Evolutionary conservation across 2,113 vertebrate species (phyloP).

Genomic region (Urocolius indicus): DNA sequence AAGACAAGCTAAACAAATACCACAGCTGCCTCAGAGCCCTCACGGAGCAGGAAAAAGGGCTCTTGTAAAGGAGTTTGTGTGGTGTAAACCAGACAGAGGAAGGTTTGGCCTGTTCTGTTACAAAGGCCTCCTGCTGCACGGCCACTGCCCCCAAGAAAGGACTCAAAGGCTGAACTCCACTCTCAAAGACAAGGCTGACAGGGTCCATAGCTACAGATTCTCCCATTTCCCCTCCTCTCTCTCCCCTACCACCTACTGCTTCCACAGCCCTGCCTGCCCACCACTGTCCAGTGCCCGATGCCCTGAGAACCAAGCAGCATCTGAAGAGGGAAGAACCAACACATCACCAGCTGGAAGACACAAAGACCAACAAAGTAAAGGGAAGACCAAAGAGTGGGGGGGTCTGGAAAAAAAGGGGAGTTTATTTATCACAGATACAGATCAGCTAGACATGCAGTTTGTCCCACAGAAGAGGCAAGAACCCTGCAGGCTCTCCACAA

Average conservation of each 20-base stretch:
- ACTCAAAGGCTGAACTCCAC: not conserved
- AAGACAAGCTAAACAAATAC: not conserved
- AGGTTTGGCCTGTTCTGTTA: not conserved
- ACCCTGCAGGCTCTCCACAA: not conserved
- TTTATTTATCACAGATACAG: constrained; percentile 62
- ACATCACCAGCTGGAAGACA: not conserved
- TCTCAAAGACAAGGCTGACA: not conserved
- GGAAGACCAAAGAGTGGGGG: not conserved
- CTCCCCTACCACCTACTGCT: not conserved
- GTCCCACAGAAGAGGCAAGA: not conserved
- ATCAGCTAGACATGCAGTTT: not conserved
- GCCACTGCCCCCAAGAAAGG: not conserved
- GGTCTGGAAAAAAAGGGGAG: constrained; percentile 3
- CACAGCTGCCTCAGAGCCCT: not conserved
- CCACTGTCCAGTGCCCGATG: not conserved
- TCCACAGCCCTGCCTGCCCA: not conserved
- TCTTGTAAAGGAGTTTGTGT: not conserved
- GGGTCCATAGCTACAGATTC: not conserved
- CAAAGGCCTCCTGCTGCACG: not conserved
- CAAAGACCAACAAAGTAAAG: not conserved
- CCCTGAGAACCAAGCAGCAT: not conserved
- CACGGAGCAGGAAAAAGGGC: not conserved
- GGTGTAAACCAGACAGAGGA: not conserved
- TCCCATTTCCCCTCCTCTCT: not conserved
- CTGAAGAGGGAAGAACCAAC: not conserved